Conservation (phyloP, 2,888 invertebrate genomes). For the Alloplasta piceator region DNA sequence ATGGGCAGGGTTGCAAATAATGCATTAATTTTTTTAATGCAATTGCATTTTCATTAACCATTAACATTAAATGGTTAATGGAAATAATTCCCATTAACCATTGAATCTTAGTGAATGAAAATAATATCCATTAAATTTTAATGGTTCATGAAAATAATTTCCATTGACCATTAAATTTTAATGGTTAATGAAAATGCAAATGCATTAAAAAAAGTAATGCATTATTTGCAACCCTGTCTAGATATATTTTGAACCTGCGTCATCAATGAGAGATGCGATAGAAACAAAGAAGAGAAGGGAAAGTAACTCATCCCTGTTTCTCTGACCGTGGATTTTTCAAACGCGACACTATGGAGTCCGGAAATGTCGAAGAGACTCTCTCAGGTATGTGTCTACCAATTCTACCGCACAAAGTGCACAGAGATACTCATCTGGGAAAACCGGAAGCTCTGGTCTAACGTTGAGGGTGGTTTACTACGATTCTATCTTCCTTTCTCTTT, state of each 20-base stretch:
- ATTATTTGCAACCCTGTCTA: no score
- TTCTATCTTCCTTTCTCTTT: slow-evolving; percentile 11
- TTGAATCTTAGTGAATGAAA: no score
- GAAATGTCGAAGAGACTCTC: slow-evolving; percentile 40
- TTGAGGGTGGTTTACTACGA: slow-evolving; percentile 30
- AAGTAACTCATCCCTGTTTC: slow-evolving; percentile 36
- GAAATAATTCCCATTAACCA: no score
- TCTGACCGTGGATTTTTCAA: slow-evolving; percentile 31
- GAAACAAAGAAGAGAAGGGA: slow-evolving; percentile 39
- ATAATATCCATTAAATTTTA: no score
- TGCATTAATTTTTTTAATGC: no score
- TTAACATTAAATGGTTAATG: no score
- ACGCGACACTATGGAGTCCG: slow-evolving; percentile 27
- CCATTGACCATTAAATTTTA: no score
- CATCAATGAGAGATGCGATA: slow-evolving; percentile 30
- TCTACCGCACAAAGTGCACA: slow-evolving; percentile 42
- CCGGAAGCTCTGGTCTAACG: slow-evolving; percentile 63
- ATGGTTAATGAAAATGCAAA: no score
- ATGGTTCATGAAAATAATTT: no score
- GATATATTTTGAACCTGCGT: slow-evolving; percentile 27
- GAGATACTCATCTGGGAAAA: slow-evolving; percentile 61
- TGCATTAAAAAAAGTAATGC: no score
- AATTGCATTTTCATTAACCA: no score
- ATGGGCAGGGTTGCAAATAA: no score
- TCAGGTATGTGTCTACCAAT: slow-evolving; percentile 57